These are phyloP conservation scores for Drosophila aff. DNA, from an alignment of 1,140 invertebrate species.

Conservation along the genomic window DNA sequence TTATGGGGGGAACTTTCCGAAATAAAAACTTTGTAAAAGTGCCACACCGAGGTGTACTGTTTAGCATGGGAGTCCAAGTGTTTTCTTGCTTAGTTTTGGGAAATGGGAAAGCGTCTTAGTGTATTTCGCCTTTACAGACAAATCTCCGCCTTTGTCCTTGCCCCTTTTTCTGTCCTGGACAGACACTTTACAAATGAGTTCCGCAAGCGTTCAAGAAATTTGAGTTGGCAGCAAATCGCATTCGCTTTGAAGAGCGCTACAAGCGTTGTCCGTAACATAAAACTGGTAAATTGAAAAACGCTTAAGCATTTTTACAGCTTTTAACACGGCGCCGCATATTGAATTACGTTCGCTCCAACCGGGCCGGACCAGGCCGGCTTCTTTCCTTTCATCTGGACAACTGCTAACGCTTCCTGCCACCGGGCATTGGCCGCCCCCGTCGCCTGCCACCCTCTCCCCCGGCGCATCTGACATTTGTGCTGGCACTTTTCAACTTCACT, in stretches of 20 bases:
- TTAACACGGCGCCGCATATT: constrained; percentile 78
- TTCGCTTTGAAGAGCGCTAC: constrained; percentile 47
- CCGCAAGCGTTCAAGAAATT: constrained; percentile 63
- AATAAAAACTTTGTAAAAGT: constrained; percentile 36
- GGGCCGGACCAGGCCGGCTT: background rate
- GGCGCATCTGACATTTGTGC: constrained; percentile 30
- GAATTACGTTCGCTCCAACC: constrained; percentile 63
- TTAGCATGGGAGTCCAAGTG: constrained; percentile 7
- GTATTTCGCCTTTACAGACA: background rate
- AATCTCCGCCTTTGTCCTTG: constrained; percentile 14
- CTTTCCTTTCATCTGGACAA: constrained; percentile 33
- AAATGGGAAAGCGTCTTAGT: background rate
- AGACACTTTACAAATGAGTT: constrained; percentile 67
- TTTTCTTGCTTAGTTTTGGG: background rate
- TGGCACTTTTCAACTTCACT: constrained; percentile 57
- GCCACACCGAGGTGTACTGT: constrained; percentile 17
- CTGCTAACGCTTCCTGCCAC: constrained; percentile 33
- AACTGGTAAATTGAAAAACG: constrained; percentile 81
- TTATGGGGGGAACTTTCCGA: constrained; percentile 43
- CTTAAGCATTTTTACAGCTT: constrained; percentile 83
- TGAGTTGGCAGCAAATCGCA: constrained; percentile 76
- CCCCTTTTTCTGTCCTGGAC: background rate
- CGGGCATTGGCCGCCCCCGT: constrained; percentile 13
- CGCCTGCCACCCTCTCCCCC: constrained; percentile 4
- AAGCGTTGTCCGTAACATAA: constrained; percentile 60